A percentile compares a stretch with the other conserved stretches of the same genome.
Conservation (phyloP, 2,113 vertebrate species). For the Climacteris rufus region DNA sequence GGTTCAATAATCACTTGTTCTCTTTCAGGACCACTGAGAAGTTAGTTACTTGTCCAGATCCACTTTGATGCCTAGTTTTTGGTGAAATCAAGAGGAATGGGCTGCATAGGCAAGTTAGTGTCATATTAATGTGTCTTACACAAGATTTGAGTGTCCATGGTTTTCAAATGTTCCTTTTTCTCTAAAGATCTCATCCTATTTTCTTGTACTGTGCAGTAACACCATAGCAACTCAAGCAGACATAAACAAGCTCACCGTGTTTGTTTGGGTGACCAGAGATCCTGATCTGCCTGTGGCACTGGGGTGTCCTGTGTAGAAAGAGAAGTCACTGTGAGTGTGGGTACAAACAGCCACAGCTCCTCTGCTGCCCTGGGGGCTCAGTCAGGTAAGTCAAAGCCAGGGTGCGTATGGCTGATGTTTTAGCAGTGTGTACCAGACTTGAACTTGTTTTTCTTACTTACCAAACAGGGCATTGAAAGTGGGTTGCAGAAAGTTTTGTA, state of each 20-base stretch:
- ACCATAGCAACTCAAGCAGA: not conserved
- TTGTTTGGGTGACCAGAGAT: not conserved
- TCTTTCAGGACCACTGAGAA: not conserved
- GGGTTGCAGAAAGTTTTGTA: not conserved
- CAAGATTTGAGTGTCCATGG: not conserved
- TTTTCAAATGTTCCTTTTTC: not conserved
- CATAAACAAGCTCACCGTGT: not conserved
- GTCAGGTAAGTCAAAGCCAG: not conserved
- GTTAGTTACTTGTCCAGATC: not conserved
- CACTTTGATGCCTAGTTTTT: not conserved
- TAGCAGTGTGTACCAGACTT: accelerated
- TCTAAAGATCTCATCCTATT: not conserved
- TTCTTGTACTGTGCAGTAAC: not conserved
- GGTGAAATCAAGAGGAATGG: not conserved
- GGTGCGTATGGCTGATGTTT: not conserved
- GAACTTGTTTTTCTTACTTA: not conserved
- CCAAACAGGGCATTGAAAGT: not conserved
- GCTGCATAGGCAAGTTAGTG: not conserved
- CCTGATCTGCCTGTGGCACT: not conserved
- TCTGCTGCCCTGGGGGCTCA: not conserved
- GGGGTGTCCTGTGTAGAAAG: not conserved
- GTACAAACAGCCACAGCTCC: not conserved
- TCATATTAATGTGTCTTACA: not conserved
- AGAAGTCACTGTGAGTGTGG: not conserved
- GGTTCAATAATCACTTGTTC: not conserved